A percentile compares a stretch with the other conserved stretches of the same genome.
These are phyloP conservation scores for Pegea sp. DNA, from an alignment of 23 tunicate genomes.

Conservation along the genomic window DNA sequence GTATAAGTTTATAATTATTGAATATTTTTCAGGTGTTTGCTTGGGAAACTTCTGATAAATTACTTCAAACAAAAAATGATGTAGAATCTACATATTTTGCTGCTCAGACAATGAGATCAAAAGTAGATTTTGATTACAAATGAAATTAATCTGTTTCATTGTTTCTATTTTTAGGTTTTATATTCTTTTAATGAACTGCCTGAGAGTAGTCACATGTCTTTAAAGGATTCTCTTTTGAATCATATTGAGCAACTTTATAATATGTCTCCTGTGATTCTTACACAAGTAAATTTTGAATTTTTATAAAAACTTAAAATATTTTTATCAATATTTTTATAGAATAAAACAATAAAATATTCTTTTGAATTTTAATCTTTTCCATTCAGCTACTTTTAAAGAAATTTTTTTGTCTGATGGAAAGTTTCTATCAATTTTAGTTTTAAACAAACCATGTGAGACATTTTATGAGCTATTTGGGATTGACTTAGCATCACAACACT, in stretches of 20 bases:
- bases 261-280: constrained; percentile 51
- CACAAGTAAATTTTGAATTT: constrained; percentile 19
- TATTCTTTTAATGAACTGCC: constrained; percentile 73
- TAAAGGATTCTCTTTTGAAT: constrained; percentile 51
- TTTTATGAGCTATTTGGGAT: too few species aligned
- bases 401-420: too few species aligned
- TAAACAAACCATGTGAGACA: too few species aligned
- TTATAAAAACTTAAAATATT: not conserved
- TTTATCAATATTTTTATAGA: not conserved
- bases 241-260: constrained; percentile 58
- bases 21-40: constrained; percentile 78
- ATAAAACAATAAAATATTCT: not conserved
- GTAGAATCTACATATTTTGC: constrained; percentile 93
- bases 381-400: too few species aligned
- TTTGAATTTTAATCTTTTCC: not conserved
- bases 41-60: constrained; percentile 86
- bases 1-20: too few species aligned
- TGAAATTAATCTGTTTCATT: not conserved
- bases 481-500: too few species aligned
- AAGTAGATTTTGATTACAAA: constrained; percentile 12
- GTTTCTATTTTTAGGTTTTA: constrained; percentile 23
- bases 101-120: constrained; percentile 87
- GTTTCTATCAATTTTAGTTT: too few species aligned
- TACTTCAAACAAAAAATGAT: constrained; percentile 48
- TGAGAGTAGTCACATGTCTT: constrained; percentile 33